These are phyloP conservation scores for Callospermophilus lateralis DNA, from an alignment of 2,113 vertebrate genomes.

Conservation along the genomic window DNA sequence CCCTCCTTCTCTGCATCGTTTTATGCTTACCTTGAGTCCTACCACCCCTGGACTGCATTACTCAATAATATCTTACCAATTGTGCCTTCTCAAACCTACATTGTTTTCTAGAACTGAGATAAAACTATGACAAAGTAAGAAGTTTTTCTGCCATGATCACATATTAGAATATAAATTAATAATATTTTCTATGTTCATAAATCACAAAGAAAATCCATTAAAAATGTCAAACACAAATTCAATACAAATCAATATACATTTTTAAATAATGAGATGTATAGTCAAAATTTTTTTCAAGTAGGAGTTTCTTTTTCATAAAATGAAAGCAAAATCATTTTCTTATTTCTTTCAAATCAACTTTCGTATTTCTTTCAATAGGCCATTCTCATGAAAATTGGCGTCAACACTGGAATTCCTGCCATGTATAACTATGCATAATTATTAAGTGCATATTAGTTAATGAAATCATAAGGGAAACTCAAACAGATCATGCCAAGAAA, in stretches of 20 bases:
- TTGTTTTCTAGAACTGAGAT: not conserved
- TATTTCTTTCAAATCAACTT: not conserved
- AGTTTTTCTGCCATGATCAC: not conserved
- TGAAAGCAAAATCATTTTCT: not conserved
- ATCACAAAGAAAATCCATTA: not conserved
- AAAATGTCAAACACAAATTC: constrained; percentile 43
- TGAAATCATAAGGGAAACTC: not conserved
- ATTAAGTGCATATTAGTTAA: not conserved
- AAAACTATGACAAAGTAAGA: not conserved
- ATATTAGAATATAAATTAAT: constrained; percentile 13
- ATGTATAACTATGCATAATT: not conserved
- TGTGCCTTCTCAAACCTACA: not conserved
- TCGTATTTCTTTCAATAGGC: not conserved
- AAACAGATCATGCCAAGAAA: not conserved
- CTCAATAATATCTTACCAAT: not conserved
- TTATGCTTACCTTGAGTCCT: not conserved
- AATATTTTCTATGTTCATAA: not conserved
- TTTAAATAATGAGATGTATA: constrained; percentile 23
- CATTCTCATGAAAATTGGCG: constrained; percentile 37
- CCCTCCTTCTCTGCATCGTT: not conserved
- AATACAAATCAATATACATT: not conserved
- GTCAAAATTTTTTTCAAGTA: constrained; percentile 28
- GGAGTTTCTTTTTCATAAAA: not conserved
- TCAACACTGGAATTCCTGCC: not conserved
- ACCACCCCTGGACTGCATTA: not conserved